Evolutionary conservation across 1,140 invertebrate genomes (phyloP), one percentile per base, ranked within the genome.

Genomic region (Oryctes rhinoceros): DNA sequence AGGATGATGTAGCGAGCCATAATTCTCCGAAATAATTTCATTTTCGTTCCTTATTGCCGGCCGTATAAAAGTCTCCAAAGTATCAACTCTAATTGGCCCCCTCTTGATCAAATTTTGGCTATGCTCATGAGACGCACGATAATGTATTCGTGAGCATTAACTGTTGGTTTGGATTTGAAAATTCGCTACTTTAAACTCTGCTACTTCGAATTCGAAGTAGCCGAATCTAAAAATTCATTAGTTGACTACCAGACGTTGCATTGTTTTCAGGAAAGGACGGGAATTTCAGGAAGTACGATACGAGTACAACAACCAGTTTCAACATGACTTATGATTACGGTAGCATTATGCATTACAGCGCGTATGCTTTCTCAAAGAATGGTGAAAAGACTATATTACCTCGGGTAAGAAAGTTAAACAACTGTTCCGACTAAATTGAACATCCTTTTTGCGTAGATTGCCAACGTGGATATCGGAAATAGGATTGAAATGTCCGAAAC

Each of bases 271-370:
- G 47, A 11, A 78, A 9, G 1, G 48, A 78, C 49, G 5, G 6
- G 5, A 59, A 59, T 37, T 78, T 62, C n/a, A 13, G 37, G 44
- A 80, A 80, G 37, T 80, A 80, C 20, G 10, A 20, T 53, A 6
- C 7, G 20, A 18, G 18, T 18, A 30, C 13, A 9, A 30, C 59
- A 10, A 80, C 65, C n/a, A 76, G 15, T 59, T 80, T 76, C 71
- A 44, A 49, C n/a, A n/a, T 48, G n/a, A 15, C 15, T 4, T 80
- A 80, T 37, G 79, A 80, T 37, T 80, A 80, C 30, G 4, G 35
- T 18, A 80, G 79, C 44, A 35, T 80, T 18, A 53, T 80, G 67
- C 79, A 80, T 53, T 80, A 80, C 37, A 53, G 65, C 30, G 20
- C 15, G 13, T 48, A 74, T 75, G 79, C 79, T 35, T 80, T 80